Conservation (phyloP, 2,113 vertebrate species). For the Prietella phreatophila region DNA sequence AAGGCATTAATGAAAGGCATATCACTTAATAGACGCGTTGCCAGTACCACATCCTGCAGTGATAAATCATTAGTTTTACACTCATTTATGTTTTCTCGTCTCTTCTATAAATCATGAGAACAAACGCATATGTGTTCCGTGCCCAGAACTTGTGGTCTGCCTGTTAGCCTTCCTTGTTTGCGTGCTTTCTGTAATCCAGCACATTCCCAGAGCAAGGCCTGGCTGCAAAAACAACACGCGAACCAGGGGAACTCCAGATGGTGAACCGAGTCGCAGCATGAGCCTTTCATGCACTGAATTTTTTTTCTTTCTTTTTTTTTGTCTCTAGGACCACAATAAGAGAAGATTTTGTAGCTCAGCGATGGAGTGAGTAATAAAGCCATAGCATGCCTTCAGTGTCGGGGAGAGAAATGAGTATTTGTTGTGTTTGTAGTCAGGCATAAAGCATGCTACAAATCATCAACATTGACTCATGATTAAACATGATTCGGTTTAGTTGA, state of each 20-base stretch:
- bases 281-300: conserved; percentile 7
- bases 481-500: neutral
- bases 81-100: neutral
- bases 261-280: conserved; percentile 24
- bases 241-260: conserved; percentile 40
- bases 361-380: conserved; percentile 18
- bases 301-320: conserved; percentile 7
- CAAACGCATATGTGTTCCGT: neutral
- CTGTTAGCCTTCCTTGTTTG: conserved; percentile 31
- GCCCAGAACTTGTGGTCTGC: conserved; percentile 33
- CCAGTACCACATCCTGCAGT: neutral
- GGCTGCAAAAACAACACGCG: conserved; percentile 36
- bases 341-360: conserved; percentile 7
- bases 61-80: neutral
- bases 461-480: neutral
- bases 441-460: neutral
- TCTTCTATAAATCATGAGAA: conserved; percentile 18
- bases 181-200: conserved; percentile 41
- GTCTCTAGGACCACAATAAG: conserved; percentile 34
- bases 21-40: conserved; percentile 1
- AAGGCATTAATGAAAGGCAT: neutral
- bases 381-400: neutral
- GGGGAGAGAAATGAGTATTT: neutral
- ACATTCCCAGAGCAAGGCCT: conserved; percentile 41
- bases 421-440: neutral